Conservation (phyloP, 2,888 invertebrate genomes). For the Anoplius nigerrimus region DNA sequence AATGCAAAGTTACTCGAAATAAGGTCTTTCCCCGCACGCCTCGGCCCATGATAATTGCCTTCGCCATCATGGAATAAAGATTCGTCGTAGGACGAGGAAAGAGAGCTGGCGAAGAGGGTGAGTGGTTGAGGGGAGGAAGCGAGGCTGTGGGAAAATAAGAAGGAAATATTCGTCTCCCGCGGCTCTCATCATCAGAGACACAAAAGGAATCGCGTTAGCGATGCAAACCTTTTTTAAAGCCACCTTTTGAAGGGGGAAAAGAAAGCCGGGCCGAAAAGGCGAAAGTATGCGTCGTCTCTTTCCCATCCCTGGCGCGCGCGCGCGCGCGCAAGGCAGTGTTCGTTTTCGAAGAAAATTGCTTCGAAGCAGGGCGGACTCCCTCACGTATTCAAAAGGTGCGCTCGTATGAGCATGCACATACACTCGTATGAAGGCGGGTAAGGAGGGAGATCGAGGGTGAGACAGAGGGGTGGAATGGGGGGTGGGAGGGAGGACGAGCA, state of each 20-base stretch:
- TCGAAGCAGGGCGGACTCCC: background rate
- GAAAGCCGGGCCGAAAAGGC: background rate
- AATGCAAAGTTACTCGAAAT: too few species aligned
- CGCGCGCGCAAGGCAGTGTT: background rate
- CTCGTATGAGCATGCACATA: background rate
- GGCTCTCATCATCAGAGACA: constrained; percentile 29
- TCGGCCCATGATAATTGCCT: too few species aligned
- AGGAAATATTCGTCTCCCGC: constrained; percentile 23
- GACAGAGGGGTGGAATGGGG: constrained; percentile 8
- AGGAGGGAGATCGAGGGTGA: background rate
- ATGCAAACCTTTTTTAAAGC: constrained; percentile 36
- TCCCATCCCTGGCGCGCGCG: background rate
- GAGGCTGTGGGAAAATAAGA: background rate
- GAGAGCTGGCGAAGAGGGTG: background rate
- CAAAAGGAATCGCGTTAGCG: constrained; percentile 34
- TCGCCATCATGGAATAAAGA: too few species aligned
- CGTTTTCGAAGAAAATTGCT: constrained; percentile 14
- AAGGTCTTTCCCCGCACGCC: too few species aligned
- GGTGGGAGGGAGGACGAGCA: constrained; percentile 6
- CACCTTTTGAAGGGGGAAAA: constrained; percentile 12
- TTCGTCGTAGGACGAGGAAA: background rate
- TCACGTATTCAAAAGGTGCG: background rate
- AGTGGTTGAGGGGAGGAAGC: background rate
- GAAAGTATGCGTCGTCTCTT: background rate
- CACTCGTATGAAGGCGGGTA: background rate